These are phyloP conservation scores for Hyperoplus immaculatus DNA, from an alignment of 2,797 vertebrate genomes.

Conservation along the genomic window DNA sequence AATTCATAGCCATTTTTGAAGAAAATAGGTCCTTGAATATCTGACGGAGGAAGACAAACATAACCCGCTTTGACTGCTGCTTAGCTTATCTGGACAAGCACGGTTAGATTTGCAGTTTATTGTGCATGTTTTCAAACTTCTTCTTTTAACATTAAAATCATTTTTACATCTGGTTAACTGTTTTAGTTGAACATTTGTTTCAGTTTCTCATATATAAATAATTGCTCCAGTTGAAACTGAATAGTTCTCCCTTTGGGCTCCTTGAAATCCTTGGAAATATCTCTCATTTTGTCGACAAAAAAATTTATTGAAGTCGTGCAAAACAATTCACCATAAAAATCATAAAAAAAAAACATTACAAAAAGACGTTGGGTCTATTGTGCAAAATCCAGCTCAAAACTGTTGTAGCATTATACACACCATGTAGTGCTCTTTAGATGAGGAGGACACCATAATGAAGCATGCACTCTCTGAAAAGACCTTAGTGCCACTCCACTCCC, in stretches of 20 bases:
- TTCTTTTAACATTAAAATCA: no score
- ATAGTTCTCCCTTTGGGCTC: background rate
- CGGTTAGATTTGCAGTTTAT: no score
- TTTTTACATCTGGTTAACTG: background rate
- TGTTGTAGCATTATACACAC: slow-evolving; percentile 6
- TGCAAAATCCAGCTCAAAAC: background rate
- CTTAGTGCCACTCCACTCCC: slow-evolving; percentile 58
- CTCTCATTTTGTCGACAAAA: background rate
- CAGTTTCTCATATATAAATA: background rate
- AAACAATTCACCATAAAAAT: no score
- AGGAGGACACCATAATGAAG: slow-evolving; percentile 42
- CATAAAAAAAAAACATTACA: no score
- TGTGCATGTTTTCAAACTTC: no score
- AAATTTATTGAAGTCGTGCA: background rate
- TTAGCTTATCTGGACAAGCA: no score
- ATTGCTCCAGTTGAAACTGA: no score
- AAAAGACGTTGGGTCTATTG: background rate
- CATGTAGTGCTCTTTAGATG: slow-evolving; percentile 12
- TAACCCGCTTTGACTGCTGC: no score
- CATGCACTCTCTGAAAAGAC: slow-evolving; percentile 28
- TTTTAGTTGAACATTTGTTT: background rate
- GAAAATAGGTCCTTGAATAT: background rate
- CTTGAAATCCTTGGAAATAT: background rate
- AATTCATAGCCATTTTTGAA: background rate
- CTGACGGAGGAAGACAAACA: background rate